These are phyloP conservation scores for Papilio aristodemus DNA, from an alignment of 1,140 invertebrate species.

Conservation along the genomic window DNA sequence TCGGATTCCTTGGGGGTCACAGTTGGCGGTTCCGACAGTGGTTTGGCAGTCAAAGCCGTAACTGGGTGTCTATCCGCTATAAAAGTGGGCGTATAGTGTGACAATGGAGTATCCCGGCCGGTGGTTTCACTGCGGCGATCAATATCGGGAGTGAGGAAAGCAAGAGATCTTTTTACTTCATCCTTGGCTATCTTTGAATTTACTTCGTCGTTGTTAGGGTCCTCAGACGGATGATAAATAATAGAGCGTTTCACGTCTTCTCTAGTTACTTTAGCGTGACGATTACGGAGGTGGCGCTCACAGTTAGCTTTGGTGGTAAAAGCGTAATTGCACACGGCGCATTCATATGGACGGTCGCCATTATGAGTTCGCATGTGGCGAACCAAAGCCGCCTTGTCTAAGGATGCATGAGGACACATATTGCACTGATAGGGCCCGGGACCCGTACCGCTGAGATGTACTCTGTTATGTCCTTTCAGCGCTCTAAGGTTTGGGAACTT, in stretches of 20 bases:
- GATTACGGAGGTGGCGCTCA: slow-evolving; percentile 93
- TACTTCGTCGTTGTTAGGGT: slow-evolving; percentile 87
- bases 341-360: slow-evolving; percentile 96
- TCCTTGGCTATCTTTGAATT: slow-evolving; percentile 80
- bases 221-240: slow-evolving; percentile 92
- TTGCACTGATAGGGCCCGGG: slow-evolving; percentile 93
- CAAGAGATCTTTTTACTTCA: slow-evolving; percentile 75
- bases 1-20: slow-evolving; percentile 60
- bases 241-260: slow-evolving; percentile 93
- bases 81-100: slow-evolving; percentile 74
- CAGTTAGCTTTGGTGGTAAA: slow-evolving; percentile 98
- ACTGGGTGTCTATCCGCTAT: slow-evolving; percentile 70
- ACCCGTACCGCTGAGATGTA: slow-evolving; percentile 86
- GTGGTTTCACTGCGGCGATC: slow-evolving; percentile 66
- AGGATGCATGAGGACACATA: slow-evolving; percentile 93
- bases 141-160: slow-evolving; percentile 68
- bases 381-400: slow-evolving; percentile 94
- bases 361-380: slow-evolving; percentile 96
- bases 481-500: slow-evolving; percentile 94
- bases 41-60: slow-evolving; percentile 52
- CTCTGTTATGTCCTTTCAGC: slow-evolving; percentile 92
- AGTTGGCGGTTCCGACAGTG: slow-evolving; percentile 54
- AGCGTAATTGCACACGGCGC: slow-evolving; percentile 95
- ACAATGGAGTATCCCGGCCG: slow-evolving; percentile 72
- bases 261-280: slow-evolving; percentile 90